These are phyloP conservation scores for Cotesia glomerata DNA, from an alignment of 1,140 invertebrate species.

Conservation along the genomic window DNA sequence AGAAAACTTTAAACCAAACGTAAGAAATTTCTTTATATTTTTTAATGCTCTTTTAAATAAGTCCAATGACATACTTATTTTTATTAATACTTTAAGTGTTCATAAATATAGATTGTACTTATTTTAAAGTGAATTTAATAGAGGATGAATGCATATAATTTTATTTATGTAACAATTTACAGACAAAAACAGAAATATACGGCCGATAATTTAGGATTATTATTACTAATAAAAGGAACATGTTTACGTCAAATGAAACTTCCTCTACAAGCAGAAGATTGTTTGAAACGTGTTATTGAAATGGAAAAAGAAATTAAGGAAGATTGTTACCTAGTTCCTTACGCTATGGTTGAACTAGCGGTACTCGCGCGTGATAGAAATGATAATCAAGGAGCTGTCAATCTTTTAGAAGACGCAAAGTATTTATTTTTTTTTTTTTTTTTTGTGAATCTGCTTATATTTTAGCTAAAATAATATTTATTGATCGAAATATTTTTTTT, in stretches of 20 bases:
- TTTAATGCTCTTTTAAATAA: conserved; percentile 2
- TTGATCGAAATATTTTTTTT: too few relatives aligned
- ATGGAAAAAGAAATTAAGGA: conserved; percentile 82
- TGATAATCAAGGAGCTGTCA: conserved; percentile 71
- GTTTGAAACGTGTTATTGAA: conserved; percentile 71
- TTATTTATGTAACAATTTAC: conserved; percentile 3
- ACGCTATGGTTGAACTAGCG: conserved; percentile 85
- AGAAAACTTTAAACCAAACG: conserved; percentile 56
- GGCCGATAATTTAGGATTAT: conserved; percentile 79
- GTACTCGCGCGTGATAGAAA: conserved; percentile 76
- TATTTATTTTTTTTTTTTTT: conserved; percentile 49
- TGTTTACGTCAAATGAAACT: conserved; percentile 79
- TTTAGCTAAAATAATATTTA: too few relatives aligned
- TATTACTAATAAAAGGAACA: conserved; percentile 82
- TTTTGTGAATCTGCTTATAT: too few relatives aligned
- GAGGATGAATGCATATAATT: not conserved
- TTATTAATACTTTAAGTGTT: too few relatives aligned
- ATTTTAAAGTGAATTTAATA: too few relatives aligned
- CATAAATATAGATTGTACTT: too few relatives aligned
- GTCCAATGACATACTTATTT: not conserved
- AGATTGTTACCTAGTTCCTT: conserved; percentile 86
- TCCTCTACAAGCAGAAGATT: conserved; percentile 77
- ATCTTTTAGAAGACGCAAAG: conserved; percentile 84
- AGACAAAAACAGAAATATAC: conserved; percentile 52
- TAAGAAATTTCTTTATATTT: conserved; percentile 31